A percentile compares a stretch with the other conserved stretches of the same genome.
Evolutionary conservation across 2,113 vertebrate species (phyloP).

Genomic region (Picathartes gymnocephalus): DNA sequence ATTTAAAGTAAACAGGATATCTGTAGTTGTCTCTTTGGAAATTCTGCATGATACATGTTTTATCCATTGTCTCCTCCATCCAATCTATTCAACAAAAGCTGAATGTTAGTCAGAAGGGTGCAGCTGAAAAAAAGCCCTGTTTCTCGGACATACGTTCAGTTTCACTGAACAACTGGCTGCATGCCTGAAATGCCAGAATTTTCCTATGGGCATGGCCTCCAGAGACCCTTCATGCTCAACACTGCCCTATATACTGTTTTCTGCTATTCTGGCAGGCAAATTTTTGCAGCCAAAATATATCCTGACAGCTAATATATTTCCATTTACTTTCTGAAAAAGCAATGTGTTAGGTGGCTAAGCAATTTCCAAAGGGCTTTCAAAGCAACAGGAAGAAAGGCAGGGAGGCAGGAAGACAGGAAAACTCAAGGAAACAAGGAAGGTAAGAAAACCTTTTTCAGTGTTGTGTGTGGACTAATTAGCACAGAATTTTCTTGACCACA

Average conservation of each 20-base stretch:
- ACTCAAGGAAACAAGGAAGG: neutral
- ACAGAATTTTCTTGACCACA: neutral
- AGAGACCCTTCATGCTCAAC: neutral
- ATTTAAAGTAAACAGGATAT: neutral
- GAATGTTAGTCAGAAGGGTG: neutral
- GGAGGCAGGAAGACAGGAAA: neutral
- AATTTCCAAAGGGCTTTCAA: neutral
- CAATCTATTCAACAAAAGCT: neutral
- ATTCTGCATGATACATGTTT: neutral
- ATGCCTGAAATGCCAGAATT: neutral
- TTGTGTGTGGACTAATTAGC: neutral
- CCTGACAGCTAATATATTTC: neutral
- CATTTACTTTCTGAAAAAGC: neutral
- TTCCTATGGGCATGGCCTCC: neutral
- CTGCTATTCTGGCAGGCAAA: neutral
- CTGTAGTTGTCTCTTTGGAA: neutral
- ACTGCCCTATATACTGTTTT: neutral
- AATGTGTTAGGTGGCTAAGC: neutral
- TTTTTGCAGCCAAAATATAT: neutral
- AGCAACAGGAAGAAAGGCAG: neutral
- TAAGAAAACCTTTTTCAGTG: neutral
- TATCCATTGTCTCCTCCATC: neutral
- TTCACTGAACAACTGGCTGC: neutral
- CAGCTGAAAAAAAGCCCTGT: neutral
- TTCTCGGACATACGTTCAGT: neutral